Conservation (phyloP, 2,888 invertebrate species). For the Fragum whitleyi region DNA sequence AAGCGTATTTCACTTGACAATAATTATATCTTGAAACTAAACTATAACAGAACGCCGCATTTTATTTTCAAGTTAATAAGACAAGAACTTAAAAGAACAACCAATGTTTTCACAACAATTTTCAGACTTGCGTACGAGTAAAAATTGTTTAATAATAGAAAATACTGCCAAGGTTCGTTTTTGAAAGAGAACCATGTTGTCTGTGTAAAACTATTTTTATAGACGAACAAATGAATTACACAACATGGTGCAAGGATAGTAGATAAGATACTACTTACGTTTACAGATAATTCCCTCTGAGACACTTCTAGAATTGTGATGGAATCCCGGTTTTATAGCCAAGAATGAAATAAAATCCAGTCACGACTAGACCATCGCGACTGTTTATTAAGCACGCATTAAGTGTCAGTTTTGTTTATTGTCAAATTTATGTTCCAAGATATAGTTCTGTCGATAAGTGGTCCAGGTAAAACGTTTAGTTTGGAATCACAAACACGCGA, state of each 20-base stretch:
- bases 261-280: conserved; percentile 4
- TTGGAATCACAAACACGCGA: conserved; percentile 35
- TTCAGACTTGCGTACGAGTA: no score
- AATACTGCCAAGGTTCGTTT: no score
- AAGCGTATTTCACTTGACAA: no score
- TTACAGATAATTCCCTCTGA: not conserved
- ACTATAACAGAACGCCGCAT: no score
- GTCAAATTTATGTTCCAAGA: conserved; percentile 25
- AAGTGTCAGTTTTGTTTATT: conserved; percentile 34
- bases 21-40: no score
- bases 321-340: conserved; percentile 23
- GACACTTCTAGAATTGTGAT: conserved; percentile 5
- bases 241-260: not conserved
- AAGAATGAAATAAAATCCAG: conserved; percentile 11
- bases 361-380: conserved; percentile 7
- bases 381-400: conserved; percentile 27
- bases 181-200: no score
- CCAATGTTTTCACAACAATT: no score
- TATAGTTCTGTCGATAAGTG: conserved; percentile 15
- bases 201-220: no score
- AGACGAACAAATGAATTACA: not conserved
- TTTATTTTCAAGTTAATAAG: no score
- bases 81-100: no score
- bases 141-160: no score
- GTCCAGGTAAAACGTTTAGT: conserved; percentile 16